Evolutionary conservation across 2,888 invertebrate species (phyloP), one percentile per base, ranked within the genome.

Genomic region (Dromius quadrimaculatus): DNA sequence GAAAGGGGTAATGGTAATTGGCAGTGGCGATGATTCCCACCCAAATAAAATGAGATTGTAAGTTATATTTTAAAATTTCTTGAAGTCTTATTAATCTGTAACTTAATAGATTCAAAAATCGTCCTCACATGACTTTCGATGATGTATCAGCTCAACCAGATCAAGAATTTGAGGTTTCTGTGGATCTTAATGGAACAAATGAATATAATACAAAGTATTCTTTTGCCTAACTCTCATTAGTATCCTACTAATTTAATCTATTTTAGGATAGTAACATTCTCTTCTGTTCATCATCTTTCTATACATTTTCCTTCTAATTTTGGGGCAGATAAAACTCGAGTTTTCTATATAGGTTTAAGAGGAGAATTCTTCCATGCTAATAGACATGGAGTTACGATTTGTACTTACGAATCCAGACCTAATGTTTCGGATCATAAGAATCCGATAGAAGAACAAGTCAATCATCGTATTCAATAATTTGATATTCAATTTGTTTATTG

Each of bases 41-140:
- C 98, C 98, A 11, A 87, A 90, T 19, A 90, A 89, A 82, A 88
- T 98, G 83, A 90, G 92, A 85, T 79, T 98, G 94, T 98, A 85
- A 88, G 91, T 87, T 71, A 68, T 13, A 28, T 54, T 43, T 6
- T 63, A 9, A 3, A 9, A 17, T 43, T 32, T 64, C 54, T 43
- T 22, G 45, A 8, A 47, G 34, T 28, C 4, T 47, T 50, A 6
- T 64, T 32, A 47, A 17, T 47, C 22, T 17, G 2, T 32, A 34
- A 32, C 20, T 66, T 80, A 82, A 73, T 76, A 95, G 97, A 75
- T 98, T 88, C 82, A 98, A 97, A 84, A 98, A 98, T 84, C 88
- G 93, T 71, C 94, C 94, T 1, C 88, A 90, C 76, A 95, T 98
- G 97, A 92, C 94, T 17, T 98, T 99, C 84, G 97, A 97, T 85